Evolutionary conservation across 2,797 vertebrate species (phyloP), one percentile per base, ranked within the genome.

Genomic region (Erethizon dorsatum): DNA sequence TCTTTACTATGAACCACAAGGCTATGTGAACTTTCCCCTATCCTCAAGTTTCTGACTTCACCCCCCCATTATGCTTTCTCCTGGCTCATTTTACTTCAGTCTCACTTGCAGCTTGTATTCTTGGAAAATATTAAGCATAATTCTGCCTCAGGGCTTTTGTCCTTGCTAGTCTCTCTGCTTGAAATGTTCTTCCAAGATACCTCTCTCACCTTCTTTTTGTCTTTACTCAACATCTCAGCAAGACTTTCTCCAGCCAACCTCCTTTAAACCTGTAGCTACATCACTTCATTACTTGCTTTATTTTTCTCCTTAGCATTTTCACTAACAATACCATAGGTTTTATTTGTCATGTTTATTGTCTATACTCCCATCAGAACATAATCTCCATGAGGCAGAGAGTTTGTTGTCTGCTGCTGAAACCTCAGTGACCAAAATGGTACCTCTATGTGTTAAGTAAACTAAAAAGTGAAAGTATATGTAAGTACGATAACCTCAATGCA

Each of bases 331-430:
- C 11, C 15, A 88, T 37, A 47, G 37, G 31, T 83, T 78, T 71
- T 59, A 73, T 2, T 92, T 83, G 80, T 88, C 41, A 52, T 41
- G 18, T 67, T 88, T 89, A 82, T 50, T 88, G n/a, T 41, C 26
- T 41, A 13, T 78, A 50, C 83, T 41, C 45, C 15, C 14, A 92
- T 91, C 56, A 78, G n/a, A 71, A 88, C 4, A 90, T n/a, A 88
- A 84, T 41, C 14, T 78, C 50, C 31, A 12, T 20, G 3, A 50
- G 45, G 77, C n/a, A 82, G 41, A 65, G 78, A 63, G 41, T 83
- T 96, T 78, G 50, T 6, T 67, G 52, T 88, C 24, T 85, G 73
- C 45, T 92, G 61, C 54, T 88, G 24, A 94, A 90, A 82, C 28
- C 54, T 92, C 41, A 57, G 24, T 8, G 18, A 89, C 31, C 33